These are phyloP conservation scores for Heliothis virescens DNA, from an alignment of 1,140 invertebrate genomes.

Conservation along the genomic window DNA sequence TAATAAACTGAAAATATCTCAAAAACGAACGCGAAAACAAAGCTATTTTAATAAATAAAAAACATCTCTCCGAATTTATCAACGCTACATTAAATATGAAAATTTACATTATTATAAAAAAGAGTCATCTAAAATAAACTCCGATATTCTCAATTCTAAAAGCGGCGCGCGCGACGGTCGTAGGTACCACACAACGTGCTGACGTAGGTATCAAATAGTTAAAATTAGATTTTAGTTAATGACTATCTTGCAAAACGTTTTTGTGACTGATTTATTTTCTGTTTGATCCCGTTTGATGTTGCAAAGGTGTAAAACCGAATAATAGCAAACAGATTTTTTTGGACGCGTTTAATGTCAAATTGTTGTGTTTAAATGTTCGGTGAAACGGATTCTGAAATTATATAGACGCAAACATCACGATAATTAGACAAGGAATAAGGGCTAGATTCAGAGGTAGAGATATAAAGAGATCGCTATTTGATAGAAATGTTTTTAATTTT, in stretches of 20 bases:
- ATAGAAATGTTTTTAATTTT: no score
- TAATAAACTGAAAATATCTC: neutral
- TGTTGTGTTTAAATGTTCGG: no score
- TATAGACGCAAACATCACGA: no score
- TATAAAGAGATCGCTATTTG: no score
- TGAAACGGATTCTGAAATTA: no score
- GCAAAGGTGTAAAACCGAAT: neutral
- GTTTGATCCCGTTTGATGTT: constrained; percentile 7
- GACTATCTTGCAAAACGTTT: neutral
- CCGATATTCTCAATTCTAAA: neutral
- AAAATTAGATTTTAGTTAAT: constrained; percentile 21
- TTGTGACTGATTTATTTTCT: neutral
- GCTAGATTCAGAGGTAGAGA: no score
- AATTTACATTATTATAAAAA: constrained; percentile 4
- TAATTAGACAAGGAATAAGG: no score
- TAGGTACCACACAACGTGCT: neutral
- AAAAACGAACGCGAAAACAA: neutral
- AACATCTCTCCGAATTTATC: neutral
- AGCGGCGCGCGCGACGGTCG: constrained; percentile 2
- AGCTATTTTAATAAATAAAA: neutral
- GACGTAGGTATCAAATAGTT: neutral
- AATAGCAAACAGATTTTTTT: neutral
- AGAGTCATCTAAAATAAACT: constrained; percentile 12
- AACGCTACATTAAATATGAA: neutral
- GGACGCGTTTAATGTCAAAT: no score